Conservation (phyloP, 2,888 invertebrate species). For the Apodemia hepburni region DNA sequence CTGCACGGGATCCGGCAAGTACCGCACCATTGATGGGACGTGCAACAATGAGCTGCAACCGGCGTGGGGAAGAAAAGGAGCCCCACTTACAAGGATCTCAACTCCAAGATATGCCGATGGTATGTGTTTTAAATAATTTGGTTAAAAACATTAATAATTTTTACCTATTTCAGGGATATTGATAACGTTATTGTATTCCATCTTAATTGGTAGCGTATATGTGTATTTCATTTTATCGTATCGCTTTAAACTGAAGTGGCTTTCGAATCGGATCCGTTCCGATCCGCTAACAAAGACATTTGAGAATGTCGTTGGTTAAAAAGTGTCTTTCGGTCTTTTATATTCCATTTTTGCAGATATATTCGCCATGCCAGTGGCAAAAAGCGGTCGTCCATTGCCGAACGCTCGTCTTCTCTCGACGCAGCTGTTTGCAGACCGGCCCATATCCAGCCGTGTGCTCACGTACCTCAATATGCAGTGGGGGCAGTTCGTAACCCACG, state of each 20-base stretch:
- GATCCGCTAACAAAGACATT: too few species aligned
- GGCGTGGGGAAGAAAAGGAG: constrained; percentile 82
- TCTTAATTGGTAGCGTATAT: too few species aligned
- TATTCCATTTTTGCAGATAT: constrained; percentile 44
- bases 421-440: constrained; percentile 76
- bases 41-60: constrained; percentile 88
- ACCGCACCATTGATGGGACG: constrained; percentile 87
- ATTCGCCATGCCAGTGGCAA: constrained; percentile 74
- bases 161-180: too few species aligned
- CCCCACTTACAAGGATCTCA: constrained; percentile 79
- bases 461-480: constrained; percentile 85
- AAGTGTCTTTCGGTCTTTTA: not conserved
- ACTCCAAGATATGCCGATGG: constrained; percentile 82
- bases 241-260: too few species aligned
- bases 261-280: too few species aligned
- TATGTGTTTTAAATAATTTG: constrained; percentile 37
- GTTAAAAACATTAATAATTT: too few species aligned
- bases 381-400: constrained; percentile 78
- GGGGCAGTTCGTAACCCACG: constrained; percentile 87
- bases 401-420: constrained; percentile 83
- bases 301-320: too few species aligned
- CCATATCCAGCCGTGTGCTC: constrained; percentile 69
- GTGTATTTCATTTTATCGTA: too few species aligned
- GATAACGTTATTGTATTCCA: too few species aligned
- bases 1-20: constrained; percentile 51